These are phyloP conservation scores for Mus minutoides DNA, from an alignment of 2,797 vertebrate species.

Conservation along the genomic window DNA sequence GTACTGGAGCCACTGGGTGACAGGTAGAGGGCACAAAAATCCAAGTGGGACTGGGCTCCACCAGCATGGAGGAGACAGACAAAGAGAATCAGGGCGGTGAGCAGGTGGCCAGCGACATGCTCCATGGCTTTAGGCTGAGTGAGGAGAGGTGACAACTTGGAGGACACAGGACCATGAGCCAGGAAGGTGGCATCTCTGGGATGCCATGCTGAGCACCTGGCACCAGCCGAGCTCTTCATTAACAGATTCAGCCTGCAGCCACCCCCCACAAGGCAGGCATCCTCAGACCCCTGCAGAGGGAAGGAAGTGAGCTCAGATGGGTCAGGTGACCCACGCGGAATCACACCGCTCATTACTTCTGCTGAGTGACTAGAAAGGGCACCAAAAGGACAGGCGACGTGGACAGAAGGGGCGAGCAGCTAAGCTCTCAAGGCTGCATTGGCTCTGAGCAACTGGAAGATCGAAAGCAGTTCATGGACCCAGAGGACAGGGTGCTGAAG, in stretches of 20 bases:
- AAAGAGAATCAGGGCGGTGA: not conserved
- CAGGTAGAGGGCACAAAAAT: not conserved
- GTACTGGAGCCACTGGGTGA: not conserved
- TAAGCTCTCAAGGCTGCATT: not conserved
- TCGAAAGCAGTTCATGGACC: not conserved
- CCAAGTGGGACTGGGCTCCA: not conserved
- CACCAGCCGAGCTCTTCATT: not conserved
- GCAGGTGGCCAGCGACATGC: not conserved
- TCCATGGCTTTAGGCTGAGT: not conserved
- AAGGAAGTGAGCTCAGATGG: not conserved
- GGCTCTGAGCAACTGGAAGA: not conserved
- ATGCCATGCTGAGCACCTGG: not conserved
- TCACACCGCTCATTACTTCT: not conserved
- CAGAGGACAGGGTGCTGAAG: not conserved
- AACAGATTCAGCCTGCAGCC: not conserved
- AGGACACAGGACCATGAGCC: not conserved
- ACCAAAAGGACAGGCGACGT: not conserved
- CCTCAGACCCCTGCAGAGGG: not conserved
- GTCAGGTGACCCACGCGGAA: not conserved
- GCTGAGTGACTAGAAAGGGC: not conserved
- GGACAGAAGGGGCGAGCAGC: not conserved
- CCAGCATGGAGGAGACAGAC: not conserved
- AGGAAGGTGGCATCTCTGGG: not conserved
- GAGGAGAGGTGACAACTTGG: not conserved
- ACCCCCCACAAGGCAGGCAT: not conserved